These are phyloP conservation scores for Pseudobourletiella spinata DNA, from an alignment of 1,140 invertebrate species.

Conservation along the genomic window DNA sequence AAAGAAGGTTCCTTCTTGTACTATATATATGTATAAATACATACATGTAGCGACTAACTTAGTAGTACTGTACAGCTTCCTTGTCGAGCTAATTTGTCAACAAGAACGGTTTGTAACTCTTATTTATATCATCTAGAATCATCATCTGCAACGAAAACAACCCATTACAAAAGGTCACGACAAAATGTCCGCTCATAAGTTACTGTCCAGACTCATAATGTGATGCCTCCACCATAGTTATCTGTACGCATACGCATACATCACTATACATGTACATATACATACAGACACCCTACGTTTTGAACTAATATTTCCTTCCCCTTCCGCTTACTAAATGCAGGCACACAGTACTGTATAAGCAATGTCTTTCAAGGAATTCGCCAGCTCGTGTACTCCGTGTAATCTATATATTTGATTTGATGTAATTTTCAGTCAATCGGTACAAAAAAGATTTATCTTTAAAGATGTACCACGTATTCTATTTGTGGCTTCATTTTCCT, in stretches of 20 bases:
- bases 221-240: not conserved
- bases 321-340: not conserved
- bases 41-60: not conserved
- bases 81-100: too few relatives aligned
- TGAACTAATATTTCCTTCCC: not conserved
- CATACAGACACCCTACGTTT: not conserved
- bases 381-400: not conserved
- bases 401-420: not conserved
- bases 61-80: not conserved
- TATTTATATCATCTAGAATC: too few relatives aligned
- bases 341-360: not conserved
- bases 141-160: too few relatives aligned
- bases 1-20: not conserved
- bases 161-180: not conserved
- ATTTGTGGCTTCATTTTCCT: slow-evolving; percentile 5
- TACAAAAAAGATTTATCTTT: too few relatives aligned
- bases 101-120: not conserved
- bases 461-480: slow-evolving; percentile 16
- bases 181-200: not conserved
- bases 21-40: not conserved
- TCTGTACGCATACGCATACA: not conserved
- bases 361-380: not conserved
- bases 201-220: not conserved
- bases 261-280: not conserved
- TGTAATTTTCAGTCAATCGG: not conserved